Evolutionary conservation across 2,797 vertebrate species (phyloP).

Genomic region (Meriones psammophilus): DNA sequence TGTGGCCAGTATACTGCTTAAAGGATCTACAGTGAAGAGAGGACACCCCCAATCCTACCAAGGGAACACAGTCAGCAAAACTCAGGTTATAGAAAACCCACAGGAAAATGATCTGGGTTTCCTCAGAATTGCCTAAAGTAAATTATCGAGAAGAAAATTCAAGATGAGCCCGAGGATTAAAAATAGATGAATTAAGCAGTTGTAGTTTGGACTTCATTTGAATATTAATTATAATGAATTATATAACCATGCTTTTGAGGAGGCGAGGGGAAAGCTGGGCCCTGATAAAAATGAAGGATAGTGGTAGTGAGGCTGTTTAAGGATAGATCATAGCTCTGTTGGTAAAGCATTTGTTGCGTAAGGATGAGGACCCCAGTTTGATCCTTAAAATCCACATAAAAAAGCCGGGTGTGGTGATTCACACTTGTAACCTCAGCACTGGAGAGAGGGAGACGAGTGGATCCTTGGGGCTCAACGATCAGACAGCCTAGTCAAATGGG

Average conservation of each 20-base stretch:
- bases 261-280: background rate
- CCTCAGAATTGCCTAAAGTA: background rate
- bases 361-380: background rate
- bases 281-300: background rate
- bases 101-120: background rate
- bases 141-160: background rate
- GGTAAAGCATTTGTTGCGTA: background rate
- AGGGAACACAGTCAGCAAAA: background rate
- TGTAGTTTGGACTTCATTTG: slow-evolving; percentile 5
- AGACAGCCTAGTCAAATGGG: background rate
- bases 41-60: background rate
- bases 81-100: background rate
- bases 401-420: background rate
- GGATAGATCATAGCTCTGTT: background rate
- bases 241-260: background rate
- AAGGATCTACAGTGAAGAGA: background rate
- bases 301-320: background rate
- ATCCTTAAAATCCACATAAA: background rate
- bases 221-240: background rate
- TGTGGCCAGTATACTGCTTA: background rate
- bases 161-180: background rate
- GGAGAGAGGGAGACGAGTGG: background rate
- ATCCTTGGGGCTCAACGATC: too few species aligned
- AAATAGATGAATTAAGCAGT: background rate
- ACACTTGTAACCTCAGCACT: background rate